phyloP scores from a whole-genome alignment of 2,113 vertebrate species.

The Tauraco erythrolophus region DNA sequence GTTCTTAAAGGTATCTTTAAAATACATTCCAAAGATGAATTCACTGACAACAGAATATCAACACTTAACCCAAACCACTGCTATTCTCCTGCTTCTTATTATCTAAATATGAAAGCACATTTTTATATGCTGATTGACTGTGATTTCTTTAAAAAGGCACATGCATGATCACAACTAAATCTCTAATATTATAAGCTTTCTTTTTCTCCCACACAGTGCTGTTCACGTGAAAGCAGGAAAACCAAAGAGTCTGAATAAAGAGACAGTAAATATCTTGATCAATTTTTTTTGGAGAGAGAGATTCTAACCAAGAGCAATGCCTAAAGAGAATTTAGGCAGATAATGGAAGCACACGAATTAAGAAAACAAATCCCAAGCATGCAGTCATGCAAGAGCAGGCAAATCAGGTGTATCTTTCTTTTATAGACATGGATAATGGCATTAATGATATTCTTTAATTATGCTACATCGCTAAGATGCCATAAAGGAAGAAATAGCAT shows the following conservation, averaged over 20 bases:
- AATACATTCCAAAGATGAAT: not conserved
- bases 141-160: not conserved
- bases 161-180: not conserved
- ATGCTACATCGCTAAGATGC: not conserved
- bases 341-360: not conserved
- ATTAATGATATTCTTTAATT: constrained; percentile 18
- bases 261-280: not conserved
- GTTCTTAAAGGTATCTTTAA: not conserved
- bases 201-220: not conserved
- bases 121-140: not conserved
- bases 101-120: not conserved
- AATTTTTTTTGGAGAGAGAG: not conserved
- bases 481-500: constrained; percentile 66
- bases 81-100: not conserved
- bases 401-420: not conserved
- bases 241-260: not conserved
- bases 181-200: not conserved
- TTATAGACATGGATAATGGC: not conserved
- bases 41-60: not conserved
- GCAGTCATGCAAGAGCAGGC: constrained; percentile 27
- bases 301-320: not conserved
- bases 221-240: not conserved
- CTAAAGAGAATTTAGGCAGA: not conserved
- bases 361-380: constrained; percentile 17
- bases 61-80: not conserved